These are phyloP conservation scores for Phrynocephalus forsythii DNA, from an alignment of 2,797 vertebrate genomes.

Conservation along the genomic window DNA sequence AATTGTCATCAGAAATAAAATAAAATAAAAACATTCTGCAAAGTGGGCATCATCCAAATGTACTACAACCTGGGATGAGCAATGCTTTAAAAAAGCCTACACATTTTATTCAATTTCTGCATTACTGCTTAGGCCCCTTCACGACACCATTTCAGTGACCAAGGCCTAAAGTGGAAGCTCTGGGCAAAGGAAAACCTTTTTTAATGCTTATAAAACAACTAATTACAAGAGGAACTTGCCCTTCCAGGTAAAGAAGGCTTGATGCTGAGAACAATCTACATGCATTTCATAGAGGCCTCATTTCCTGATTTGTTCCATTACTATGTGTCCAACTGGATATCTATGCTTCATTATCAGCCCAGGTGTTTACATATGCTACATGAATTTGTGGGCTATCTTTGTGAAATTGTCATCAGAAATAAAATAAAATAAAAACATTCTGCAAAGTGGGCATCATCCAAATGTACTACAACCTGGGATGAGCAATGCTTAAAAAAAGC, in stretches of 20 bases:
- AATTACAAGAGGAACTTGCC: neutral
- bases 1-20: neutral
- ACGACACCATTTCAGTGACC: neutral
- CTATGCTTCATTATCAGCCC: slow-evolving; percentile 20
- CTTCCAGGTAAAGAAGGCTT: slow-evolving; percentile 42
- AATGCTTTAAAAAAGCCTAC: neutral
- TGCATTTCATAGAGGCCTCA: slow-evolving; percentile 31
- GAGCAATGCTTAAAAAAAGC: neutral
- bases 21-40: neutral
- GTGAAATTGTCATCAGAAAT: neutral
- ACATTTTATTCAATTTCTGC: neutral
- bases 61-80: neutral
- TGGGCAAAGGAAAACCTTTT: neutral
- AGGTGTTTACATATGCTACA: neutral
- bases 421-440: neutral
- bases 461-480: neutral
- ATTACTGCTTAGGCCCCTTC: neutral
- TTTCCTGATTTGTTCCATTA: neutral
- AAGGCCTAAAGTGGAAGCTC: neutral
- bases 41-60: neutral
- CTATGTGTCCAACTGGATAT: neutral
- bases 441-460: neutral
- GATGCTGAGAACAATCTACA: neutral
- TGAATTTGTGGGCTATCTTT: neutral
- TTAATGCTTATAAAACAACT: neutral